Evolutionary conservation across 2,113 vertebrate genomes (phyloP), one percentile per base, ranked within the genome.

Genomic region (Phoxinus phoxinus): DNA sequence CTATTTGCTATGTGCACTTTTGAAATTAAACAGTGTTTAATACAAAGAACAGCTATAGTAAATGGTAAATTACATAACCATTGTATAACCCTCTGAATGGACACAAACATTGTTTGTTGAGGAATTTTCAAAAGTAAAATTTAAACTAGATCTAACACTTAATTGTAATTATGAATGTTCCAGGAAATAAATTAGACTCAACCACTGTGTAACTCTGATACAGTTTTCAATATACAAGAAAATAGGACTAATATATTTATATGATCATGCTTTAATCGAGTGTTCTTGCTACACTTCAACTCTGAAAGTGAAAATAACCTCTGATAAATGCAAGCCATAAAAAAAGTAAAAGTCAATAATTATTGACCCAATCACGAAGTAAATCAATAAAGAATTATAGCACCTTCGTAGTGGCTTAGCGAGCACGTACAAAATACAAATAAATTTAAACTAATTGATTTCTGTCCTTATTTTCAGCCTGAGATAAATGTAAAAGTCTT

Each of bases 11-110:
- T 77, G 74, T 77, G 48, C 48, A 77, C 25, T 77, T 75, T 32
- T 77, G 8, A 53, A 65, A 61, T 63, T 48, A 59, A 79, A 65
- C 78, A 80, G 78, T 63, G 78, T 80, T 80, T 80, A 56, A 58
- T 78, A 80, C n/a, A 19, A 63, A 80, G 37, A 63, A 80, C 78
- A 63, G 12, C 58, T 25, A 80, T 27, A 27, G 78, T 41, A 79
- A 25, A 41, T 17, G 13, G 72, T 74, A 74, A 25, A 12, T 44
- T 46, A 63, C 27, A 46, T 5, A 81, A 65, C 37, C 35, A 6
- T 44, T 46, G 63, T 46, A 30, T 5, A 81, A 81, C n/a, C 35
- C 3, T 30, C 37, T 46, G 58, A 63, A 79, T 41, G 15, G 32
- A 44, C 77, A 80, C 35, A 61, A 59, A 59, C 13, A n/a, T 25